Evolutionary conservation across 2,888 invertebrate genomes (phyloP).

Genomic region (Empis livida): DNA sequence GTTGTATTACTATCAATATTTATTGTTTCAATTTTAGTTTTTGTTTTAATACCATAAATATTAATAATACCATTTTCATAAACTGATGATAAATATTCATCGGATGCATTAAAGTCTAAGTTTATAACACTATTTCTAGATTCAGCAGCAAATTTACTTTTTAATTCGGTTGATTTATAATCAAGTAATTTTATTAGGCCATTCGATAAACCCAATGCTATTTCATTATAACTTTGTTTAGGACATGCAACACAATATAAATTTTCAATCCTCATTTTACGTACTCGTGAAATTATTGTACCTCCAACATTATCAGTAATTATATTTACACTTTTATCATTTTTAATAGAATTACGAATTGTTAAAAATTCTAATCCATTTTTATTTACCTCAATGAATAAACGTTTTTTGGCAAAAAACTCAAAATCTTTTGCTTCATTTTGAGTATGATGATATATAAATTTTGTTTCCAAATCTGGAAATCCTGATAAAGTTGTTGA

Average conservation of each 20-base stretch:
- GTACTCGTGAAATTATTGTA: conserved; percentile 25
- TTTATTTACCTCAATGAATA: conserved; percentile 29
- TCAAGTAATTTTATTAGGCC: conserved; percentile 28
- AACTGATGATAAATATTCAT: conserved; percentile 32
- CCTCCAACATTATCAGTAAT: conserved; percentile 9
- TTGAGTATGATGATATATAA: conserved; percentile 22
- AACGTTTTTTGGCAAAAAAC: conserved; percentile 24
- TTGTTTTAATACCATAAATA: conserved; percentile 29
- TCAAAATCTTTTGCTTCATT: conserved; percentile 30
- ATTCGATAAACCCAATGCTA: conserved; percentile 29
- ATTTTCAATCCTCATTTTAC: conserved; percentile 28
- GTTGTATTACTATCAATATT: conserved; percentile 29
- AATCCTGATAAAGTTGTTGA: conserved; percentile 28
- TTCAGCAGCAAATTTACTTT: conserved; percentile 23
- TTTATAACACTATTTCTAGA: conserved; percentile 24
- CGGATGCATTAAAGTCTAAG: conserved; percentile 31
- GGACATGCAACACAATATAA: conserved; percentile 28
- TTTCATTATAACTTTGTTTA: conserved; percentile 25
- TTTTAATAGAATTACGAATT: conserved; percentile 19
- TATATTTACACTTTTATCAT: conserved; percentile 14
- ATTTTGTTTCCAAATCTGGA: conserved; percentile 26
- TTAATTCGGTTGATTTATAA: conserved; percentile 22
- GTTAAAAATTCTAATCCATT: conserved; percentile 30
- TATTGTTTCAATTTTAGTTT: conserved; percentile 26
- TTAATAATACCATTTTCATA: conserved; percentile 29